Conservation (phyloP, 1,140 invertebrate species). For the Atta texana region DNA sequence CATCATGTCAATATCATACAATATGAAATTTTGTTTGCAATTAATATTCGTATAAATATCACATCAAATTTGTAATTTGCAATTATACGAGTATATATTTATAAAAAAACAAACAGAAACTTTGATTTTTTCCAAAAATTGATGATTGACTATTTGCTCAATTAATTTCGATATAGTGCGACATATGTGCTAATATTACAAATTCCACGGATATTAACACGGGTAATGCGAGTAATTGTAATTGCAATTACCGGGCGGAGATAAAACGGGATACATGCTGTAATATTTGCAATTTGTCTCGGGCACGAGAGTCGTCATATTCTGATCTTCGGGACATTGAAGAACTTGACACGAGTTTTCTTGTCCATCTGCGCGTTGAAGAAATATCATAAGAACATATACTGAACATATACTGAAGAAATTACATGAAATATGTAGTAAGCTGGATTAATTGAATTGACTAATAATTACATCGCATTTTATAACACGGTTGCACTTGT, state of each 20-base stretch:
- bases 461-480: constrained; percentile 3
- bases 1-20: too few species aligned
- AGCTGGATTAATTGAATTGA: constrained; percentile 20
- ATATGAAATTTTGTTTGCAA: too few species aligned
- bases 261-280: constrained; percentile 83
- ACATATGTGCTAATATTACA: not conserved
- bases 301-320: constrained; percentile 85
- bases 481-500: not conserved
- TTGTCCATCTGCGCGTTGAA: not conserved
- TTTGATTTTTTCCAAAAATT: too few species aligned
- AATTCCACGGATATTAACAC: not conserved
- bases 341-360: constrained; percentile 77
- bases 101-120: too few species aligned
- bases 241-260: constrained; percentile 66
- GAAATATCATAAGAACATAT: not conserved
- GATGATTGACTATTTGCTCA: too few species aligned
- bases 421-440: constrained; percentile 3
- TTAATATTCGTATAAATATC: too few species aligned
- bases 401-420: not conserved
- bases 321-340: constrained; percentile 88
- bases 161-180: too few species aligned
- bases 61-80: too few species aligned
- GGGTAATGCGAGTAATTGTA: not conserved
- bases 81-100: too few species aligned
- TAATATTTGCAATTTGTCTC: constrained; percentile 88